These are phyloP conservation scores for Paramormyrops hopkinsi DNA, from an alignment of 2,797 vertebrate species.

Conservation along the genomic window DNA sequence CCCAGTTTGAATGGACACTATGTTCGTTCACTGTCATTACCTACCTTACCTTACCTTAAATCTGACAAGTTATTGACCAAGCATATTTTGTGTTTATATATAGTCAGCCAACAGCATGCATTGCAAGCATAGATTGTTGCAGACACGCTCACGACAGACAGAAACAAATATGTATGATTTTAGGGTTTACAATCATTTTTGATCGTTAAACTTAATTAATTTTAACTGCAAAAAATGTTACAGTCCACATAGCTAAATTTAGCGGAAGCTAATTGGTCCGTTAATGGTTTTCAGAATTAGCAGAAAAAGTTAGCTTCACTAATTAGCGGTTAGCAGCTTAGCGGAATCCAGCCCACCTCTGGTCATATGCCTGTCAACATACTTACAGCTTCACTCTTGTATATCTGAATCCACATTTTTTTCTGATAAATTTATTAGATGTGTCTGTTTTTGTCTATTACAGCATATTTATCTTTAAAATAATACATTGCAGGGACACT, in stretches of 20 bases:
- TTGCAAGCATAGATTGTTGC: background rate
- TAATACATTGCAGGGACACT: background rate
- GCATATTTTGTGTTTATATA: background rate
- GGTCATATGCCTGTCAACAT: background rate
- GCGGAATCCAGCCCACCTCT: background rate
- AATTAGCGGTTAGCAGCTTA: background rate
- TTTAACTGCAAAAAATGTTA: background rate
- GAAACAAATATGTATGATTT: background rate
- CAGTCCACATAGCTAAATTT: background rate
- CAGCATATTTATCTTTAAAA: background rate
- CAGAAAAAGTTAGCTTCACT: background rate
- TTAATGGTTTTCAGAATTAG: background rate
- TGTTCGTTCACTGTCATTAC: background rate
- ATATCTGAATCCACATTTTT: background rate
- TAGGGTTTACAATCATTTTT: background rate
- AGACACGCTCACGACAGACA: background rate
- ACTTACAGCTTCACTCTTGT: background rate
- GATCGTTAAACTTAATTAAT: background rate
- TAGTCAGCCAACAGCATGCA: background rate
- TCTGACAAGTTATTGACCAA: background rate
- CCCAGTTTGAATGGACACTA: background rate
- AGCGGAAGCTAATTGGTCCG: background rate
- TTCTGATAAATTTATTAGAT: background rate
- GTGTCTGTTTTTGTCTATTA: background rate
- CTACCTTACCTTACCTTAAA: background rate